Conservation (phyloP, 1,140 invertebrate genomes). For the Arion vulgaris region DNA sequence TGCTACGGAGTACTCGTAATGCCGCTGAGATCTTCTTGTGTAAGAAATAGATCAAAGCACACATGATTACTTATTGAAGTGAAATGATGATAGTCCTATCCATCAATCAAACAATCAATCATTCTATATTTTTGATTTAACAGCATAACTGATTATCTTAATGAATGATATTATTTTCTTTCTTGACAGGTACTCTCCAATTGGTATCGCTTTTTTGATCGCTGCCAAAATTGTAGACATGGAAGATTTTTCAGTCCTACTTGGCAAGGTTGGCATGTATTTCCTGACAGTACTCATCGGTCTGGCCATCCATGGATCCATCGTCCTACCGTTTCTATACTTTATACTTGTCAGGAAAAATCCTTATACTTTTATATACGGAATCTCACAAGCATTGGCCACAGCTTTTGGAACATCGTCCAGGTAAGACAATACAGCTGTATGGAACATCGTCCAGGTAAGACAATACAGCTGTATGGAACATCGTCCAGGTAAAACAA, state of each 20-base stretch:
- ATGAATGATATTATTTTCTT: neutral
- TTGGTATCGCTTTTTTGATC: constrained; percentile 93
- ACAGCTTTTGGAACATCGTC: constrained; percentile 77
- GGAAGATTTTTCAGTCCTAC: constrained; percentile 84
- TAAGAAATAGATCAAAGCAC: too few relatives aligned
- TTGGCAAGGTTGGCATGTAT: constrained; percentile 90
- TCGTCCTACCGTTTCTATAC: constrained; percentile 84
- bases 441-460: too few relatives aligned
- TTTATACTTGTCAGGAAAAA: constrained; percentile 76
- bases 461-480: too few relatives aligned
- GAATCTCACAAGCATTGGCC: constrained; percentile 78
- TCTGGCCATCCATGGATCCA: constrained; percentile 89
- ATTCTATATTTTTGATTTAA: too few relatives aligned
- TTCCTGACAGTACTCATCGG: constrained; percentile 92
- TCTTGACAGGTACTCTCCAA: constrained; percentile 85
- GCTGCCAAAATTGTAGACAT: constrained; percentile 92
- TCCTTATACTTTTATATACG: constrained; percentile 76
- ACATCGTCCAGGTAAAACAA: too few relatives aligned
- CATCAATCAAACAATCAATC: too few relatives aligned
- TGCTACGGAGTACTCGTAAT: too few relatives aligned
- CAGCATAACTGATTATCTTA: too few relatives aligned
- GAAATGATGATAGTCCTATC: too few relatives aligned
- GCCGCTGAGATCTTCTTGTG: too few relatives aligned
- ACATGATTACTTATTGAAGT: too few relatives aligned
- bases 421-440: constrained; percentile 66